These are phyloP conservation scores for Helogale parvula DNA, from an alignment of 2,113 vertebrate genomes.

Conservation along the genomic window DNA sequence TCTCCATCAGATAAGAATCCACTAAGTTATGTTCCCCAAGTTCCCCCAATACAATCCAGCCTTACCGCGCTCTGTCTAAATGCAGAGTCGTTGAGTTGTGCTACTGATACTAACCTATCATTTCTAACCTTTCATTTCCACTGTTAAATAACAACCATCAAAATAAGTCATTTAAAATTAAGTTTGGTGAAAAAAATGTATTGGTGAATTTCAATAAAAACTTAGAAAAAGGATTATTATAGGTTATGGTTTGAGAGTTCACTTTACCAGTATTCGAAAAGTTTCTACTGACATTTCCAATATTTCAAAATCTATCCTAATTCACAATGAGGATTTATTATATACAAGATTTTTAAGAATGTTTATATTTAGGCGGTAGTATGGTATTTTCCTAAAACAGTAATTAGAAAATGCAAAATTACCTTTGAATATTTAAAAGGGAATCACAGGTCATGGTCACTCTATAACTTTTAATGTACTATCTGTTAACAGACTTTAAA, in stretches of 20 bases:
- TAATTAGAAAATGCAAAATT: neutral
- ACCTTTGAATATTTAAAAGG: neutral
- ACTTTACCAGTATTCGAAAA: neutral
- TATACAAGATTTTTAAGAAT: neutral
- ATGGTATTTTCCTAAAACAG: slow-evolving; percentile 25
- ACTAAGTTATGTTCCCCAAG: neutral
- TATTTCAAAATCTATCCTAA: slow-evolving; percentile 1
- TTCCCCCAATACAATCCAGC: neutral
- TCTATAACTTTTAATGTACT: slow-evolving; percentile 19
- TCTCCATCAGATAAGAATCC: neutral
- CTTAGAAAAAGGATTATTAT: neutral
- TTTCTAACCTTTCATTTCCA: neutral
- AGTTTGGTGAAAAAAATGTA: neutral
- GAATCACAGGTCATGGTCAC: neutral
- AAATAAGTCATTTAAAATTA: neutral
- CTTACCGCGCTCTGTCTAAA: neutral
- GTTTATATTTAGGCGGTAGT: neutral
- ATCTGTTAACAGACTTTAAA: neutral
- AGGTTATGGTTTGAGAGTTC: slow-evolving; percentile 6
- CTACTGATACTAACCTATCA: neutral
- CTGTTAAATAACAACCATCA: neutral
- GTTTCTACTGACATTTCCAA: neutral
- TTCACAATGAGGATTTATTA: slow-evolving; percentile 49
- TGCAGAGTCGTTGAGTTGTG: neutral
- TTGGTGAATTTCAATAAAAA: neutral